Evolutionary conservation across 2,113 vertebrate species (phyloP), one percentile per base, ranked within the genome.

Genomic region (Coreoperca whiteheadi): DNA sequence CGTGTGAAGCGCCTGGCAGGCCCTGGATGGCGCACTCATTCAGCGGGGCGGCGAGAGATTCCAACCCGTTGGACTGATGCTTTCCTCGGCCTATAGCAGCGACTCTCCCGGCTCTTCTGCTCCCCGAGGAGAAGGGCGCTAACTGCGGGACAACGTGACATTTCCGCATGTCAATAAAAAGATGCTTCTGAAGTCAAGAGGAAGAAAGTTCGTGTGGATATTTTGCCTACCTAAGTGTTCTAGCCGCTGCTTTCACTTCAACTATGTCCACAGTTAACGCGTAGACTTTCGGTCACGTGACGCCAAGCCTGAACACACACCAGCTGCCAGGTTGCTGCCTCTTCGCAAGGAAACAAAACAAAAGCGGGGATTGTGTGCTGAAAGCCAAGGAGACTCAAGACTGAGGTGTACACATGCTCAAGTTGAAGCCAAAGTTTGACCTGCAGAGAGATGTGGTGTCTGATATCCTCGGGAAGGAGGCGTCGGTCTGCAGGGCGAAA

Each of bases 381-480:
- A 74, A 66, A 61, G 28, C 30, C 4, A 76, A 61, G 56, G n/a
- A 34, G 46, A 20, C 21, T 32, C 23, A 15, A 41, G 18, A n/a
- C 20, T 20, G 0, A 1, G 34, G 8, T 1, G 21, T 2, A 34
- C 23, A 71, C 39, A 95, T 95, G 94, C 63, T 95, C 56, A 90
- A 83, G 18, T 37, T 94, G 46, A 77, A 74, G 64, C 43, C 66
- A 11, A 61, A 69, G 20, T 94, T 95, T 67, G 94, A 95, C 82
- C 77, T 95, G 25, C 88, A 90, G 7, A 89, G 73, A 61, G 94
- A 96, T 78, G 94, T 95, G 59, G 89, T 88, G 63, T 80, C 57
- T 3, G 91, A 91, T 30, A 81, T 95, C 72, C 84, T 87, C 64
- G 87, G 82, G 65, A 95, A 92, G 79, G 95, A 96, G 57, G 90